Conservation (phyloP, 2,797 vertebrate genomes). For the Manis pentadactyla region DNA sequence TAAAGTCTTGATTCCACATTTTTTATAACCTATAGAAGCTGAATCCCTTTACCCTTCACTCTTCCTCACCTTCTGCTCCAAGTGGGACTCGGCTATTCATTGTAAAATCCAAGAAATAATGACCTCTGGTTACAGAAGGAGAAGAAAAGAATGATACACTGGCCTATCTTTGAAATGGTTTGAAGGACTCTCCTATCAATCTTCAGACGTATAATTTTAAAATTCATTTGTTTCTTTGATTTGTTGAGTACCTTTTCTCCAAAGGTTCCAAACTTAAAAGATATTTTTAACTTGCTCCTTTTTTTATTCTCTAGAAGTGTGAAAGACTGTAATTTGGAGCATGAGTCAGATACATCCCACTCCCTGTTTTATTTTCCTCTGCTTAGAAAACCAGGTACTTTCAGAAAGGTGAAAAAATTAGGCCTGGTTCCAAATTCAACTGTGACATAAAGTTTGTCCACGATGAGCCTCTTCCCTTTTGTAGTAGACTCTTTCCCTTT, state of each 20-base stretch:
- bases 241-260: constrained; percentile 13
- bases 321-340: neutral
- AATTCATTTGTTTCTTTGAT: neutral
- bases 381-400: constrained; percentile 47
- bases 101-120: neutral
- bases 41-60: neutral
- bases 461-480: neutral
- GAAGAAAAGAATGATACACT: neutral
- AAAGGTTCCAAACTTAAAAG: neutral
- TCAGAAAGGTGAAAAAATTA: constrained; percentile 60
- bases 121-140: neutral
- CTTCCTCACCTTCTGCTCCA: neutral
- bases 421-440: neutral
- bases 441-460: neutral
- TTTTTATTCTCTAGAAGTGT: neutral
- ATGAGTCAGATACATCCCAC: neutral
- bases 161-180: neutral
- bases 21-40: constrained; percentile 1
- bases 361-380: constrained; percentile 54
- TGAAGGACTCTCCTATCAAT: neutral
- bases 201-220: neutral
- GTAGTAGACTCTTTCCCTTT: neutral
- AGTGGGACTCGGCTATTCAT: neutral
- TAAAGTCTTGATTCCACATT: neutral
- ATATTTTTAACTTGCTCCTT: neutral